Evolutionary conservation across 2,797 vertebrate species (phyloP).

Genomic region (Cyprinella venusta): DNA sequence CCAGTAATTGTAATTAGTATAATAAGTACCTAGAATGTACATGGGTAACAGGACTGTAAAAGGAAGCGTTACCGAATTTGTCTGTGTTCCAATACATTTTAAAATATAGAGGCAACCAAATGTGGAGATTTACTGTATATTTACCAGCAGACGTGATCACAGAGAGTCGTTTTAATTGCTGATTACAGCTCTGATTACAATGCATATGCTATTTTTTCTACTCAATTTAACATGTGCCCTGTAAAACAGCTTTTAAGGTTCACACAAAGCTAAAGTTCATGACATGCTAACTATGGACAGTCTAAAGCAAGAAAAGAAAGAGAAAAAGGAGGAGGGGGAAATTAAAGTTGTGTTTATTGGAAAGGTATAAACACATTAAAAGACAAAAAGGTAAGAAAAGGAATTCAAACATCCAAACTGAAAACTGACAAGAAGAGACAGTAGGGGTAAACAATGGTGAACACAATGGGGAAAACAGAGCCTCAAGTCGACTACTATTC

Average conservation of each 20-base stretch:
- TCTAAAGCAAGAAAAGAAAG: slow-evolving; percentile 54
- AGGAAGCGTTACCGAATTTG: too few species aligned
- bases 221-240: not conserved
- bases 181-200: not conserved
- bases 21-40: too few species aligned
- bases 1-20: too few species aligned
- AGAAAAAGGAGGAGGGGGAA: slow-evolving; percentile 62
- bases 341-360: slow-evolving; percentile 74
- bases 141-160: not conserved
- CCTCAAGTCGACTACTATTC: not conserved
- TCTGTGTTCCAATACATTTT: not conserved
- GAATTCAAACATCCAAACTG: slow-evolving; percentile 46
- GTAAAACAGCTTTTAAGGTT: not conserved
- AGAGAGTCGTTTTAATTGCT: not conserved
- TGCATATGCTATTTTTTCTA: not conserved
- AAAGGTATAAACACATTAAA: slow-evolving; percentile 63
- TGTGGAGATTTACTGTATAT: not conserved
- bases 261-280: not conserved
- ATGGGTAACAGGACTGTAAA: too few species aligned
- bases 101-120: not conserved
- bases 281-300: slow-evolving; percentile 37
- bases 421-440: slow-evolving; percentile 51
- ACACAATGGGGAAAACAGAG: slow-evolving; percentile 24
- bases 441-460: slow-evolving; percentile 43
- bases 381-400: slow-evolving; percentile 22